Evolutionary conservation across 1,140 invertebrate genomes (phyloP).

Genomic region (Brachionus koreanus): DNA sequence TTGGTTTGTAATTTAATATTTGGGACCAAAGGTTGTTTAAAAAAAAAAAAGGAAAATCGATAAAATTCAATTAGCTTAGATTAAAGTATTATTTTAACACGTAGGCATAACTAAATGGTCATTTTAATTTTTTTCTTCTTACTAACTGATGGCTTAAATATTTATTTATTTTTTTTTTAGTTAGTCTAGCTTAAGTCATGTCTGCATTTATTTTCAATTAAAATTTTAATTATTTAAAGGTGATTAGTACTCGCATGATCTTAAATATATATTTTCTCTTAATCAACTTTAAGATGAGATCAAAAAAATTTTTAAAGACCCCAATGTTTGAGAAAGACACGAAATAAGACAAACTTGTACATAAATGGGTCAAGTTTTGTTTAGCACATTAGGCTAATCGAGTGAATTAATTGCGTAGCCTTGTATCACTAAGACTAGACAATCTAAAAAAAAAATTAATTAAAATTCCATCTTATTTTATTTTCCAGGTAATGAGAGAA

Average conservation of each 20-base stretch:
- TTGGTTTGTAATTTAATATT: not conserved
- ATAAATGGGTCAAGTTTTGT: not conserved
- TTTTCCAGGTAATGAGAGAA: not conserved
- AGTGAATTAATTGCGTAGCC: not conserved
- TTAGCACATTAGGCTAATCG: not conserved
- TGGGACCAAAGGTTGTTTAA: not conserved
- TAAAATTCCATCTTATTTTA: not conserved
- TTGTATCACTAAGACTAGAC: not conserved
- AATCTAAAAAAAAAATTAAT: not conserved
- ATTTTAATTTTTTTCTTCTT: not conserved
- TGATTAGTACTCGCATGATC: not conserved
- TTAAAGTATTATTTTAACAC: constrained; percentile 4
- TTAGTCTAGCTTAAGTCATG: not conserved
- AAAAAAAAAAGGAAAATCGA: not conserved
- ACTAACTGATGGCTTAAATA: not conserved
- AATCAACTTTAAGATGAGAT: constrained; percentile 3
- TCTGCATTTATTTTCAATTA: constrained; percentile 9
- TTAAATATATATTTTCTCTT: not conserved
- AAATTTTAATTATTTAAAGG: constrained; percentile 11
- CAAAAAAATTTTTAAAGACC: not conserved
- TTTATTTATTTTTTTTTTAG: not conserved
- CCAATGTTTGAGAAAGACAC: not conserved
- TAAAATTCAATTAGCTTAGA: constrained; percentile 2
- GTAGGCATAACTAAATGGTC: not conserved
- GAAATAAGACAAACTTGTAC: not conserved